These are phyloP conservation scores for Phallusia fumigata DNA, from an alignment of 23 tunicate species.

Conservation along the genomic window DNA sequence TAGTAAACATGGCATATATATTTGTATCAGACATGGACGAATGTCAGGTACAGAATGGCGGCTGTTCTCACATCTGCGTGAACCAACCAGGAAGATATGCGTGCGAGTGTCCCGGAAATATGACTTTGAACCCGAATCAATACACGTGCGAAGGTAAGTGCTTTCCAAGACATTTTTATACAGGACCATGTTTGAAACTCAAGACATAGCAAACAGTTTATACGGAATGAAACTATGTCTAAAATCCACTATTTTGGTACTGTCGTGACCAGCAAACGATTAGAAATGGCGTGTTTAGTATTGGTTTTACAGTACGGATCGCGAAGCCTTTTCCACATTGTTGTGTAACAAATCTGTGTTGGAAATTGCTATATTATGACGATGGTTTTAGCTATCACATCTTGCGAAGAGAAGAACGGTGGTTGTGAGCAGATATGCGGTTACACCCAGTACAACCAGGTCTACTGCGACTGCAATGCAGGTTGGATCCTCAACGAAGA, in stretches of 20 bases:
- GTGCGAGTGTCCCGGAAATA: constrained; percentile 68
- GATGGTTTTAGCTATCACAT: constrained; percentile 35
- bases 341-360: too few species aligned
- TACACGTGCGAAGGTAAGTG: constrained; percentile 56
- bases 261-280: too few species aligned
- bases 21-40: constrained; percentile 69
- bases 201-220: too few species aligned
- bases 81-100: constrained; percentile 66
- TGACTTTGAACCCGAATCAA: constrained; percentile 31
- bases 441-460: constrained; percentile 21
- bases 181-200: background rate
- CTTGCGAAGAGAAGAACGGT: constrained; percentile 76
- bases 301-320: too few species aligned
- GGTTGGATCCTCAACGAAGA: constrained; percentile 53
- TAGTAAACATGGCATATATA: background rate
- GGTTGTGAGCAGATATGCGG: constrained; percentile 84
- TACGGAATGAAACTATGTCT: too few species aligned
- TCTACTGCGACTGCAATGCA: constrained; percentile 51
- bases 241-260: too few species aligned
- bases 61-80: constrained; percentile 73
- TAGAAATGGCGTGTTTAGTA: too few species aligned
- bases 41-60: constrained; percentile 77
- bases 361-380: too few species aligned
- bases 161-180: background rate
- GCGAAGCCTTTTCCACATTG: too few species aligned